A percentile compares a stretch with the other conserved stretches of the same genome.
Conservation (phyloP, 2,888 invertebrate genomes). For the Allophyes oxyacanthae region DNA sequence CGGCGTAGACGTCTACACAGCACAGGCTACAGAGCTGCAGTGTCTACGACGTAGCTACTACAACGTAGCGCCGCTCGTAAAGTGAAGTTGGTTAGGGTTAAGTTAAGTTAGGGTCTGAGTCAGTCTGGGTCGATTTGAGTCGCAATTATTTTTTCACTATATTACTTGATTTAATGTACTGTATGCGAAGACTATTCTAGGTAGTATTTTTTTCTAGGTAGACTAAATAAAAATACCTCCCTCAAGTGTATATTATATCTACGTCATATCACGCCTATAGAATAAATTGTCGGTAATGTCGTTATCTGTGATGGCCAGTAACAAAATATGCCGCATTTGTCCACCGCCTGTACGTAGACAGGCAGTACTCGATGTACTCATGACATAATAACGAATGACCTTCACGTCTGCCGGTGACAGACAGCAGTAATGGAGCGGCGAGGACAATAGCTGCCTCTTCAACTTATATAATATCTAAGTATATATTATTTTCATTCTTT, state of each 20-base stretch:
- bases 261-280: too few species aligned
- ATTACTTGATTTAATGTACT: too few species aligned
- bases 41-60: slow-evolving; percentile 49
- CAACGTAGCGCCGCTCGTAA: slow-evolving; percentile 2
- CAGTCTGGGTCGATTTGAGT: too few species aligned
- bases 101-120: slow-evolving; percentile 14
- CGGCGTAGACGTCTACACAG: slow-evolving; percentile 54
- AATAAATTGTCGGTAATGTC: too few species aligned
- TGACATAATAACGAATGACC: slow-evolving; percentile 26
- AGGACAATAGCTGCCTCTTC: background rate
- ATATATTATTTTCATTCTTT: too few species aligned
- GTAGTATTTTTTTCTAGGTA: too few species aligned
- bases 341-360: background rate
- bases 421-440: slow-evolving; percentile 32
- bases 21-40: slow-evolving; percentile 49
- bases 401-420: slow-evolving; percentile 21
- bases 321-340: slow-evolving; percentile 11
- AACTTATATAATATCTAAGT: background rate
- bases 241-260: too few species aligned
- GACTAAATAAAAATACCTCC: too few species aligned
- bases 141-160: too few species aligned
- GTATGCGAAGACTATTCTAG: too few species aligned
- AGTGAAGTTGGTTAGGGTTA: slow-evolving; percentile 12
- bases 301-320: background rate
- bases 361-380: background rate